Evolutionary conservation across 2,888 invertebrate species (phyloP).

Genomic region (Watsonalla cultraria): DNA sequence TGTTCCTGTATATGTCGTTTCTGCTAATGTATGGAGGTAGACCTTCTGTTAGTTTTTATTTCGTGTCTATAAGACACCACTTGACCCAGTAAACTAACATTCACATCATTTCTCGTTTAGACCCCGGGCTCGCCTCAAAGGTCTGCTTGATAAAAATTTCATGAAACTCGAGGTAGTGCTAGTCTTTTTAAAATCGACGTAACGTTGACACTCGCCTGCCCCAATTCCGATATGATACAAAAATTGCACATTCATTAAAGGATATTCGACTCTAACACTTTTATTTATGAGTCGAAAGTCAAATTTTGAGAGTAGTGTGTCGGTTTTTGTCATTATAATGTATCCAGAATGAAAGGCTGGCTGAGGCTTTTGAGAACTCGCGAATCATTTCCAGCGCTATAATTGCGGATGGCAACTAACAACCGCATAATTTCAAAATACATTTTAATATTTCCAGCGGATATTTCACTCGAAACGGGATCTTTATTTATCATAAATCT

Average conservation of each 20-base stretch:
- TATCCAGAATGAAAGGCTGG: constrained; percentile 30
- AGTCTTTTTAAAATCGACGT: constrained; percentile 45
- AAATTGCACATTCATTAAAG: constrained; percentile 13
- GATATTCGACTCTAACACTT: constrained; percentile 27
- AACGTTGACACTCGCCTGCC: constrained; percentile 33
- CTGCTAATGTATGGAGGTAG: too few relatives aligned
- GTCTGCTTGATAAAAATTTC: constrained; percentile 52
- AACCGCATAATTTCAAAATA: constrained; percentile 32
- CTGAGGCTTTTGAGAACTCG: constrained; percentile 35
- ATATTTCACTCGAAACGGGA: constrained; percentile 10
- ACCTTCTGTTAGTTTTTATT: too few relatives aligned
- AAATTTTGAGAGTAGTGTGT: constrained; percentile 10
- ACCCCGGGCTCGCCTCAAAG: constrained; percentile 49
- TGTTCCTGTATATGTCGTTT: too few relatives aligned
- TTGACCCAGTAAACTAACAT: constrained; percentile 62
- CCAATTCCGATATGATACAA: constrained; percentile 27
- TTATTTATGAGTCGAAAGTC: constrained; percentile 21
- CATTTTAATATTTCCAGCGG: constrained; percentile 19
- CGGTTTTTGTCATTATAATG: constrained; percentile 23
- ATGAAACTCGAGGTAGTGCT: constrained; percentile 42
- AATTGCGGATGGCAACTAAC: constrained; percentile 41
- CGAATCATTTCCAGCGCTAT: constrained; percentile 44
- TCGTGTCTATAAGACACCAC: constrained; percentile 49
- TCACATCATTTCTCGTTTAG: constrained; percentile 57
- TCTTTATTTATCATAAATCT: neutral